A percentile compares a stretch with the other conserved stretches of the same genome.
Evolutionary conservation across 2,797 vertebrate species (phyloP).

Genomic region (Anguilla megastoma): DNA sequence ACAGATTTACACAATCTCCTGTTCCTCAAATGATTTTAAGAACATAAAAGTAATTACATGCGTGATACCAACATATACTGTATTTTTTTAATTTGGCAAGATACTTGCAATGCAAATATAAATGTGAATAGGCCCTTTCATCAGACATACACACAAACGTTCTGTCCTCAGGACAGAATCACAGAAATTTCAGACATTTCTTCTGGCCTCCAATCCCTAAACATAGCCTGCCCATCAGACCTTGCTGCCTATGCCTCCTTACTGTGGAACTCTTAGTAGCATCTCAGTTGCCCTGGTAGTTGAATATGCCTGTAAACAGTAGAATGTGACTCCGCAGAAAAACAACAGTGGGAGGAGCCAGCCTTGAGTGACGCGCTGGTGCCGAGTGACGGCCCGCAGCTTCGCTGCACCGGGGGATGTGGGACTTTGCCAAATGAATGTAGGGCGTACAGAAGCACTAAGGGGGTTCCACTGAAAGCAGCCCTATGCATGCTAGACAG

Average conservation of each 20-base stretch:
- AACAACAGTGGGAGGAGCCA: slow-evolving; percentile 48
- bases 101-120: neutral
- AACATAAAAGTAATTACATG: neutral
- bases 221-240: neutral
- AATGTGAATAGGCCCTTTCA: neutral
- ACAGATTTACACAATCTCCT: neutral
- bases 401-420: slow-evolving; percentile 39
- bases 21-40: neutral
- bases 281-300: slow-evolving; percentile 63
- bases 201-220: neutral
- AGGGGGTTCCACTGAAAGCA: slow-evolving; percentile 9
- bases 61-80: neutral
- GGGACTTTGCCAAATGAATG: slow-evolving; percentile 56
- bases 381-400: neutral
- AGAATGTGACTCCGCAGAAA: slow-evolving; percentile 58
- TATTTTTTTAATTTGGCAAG: neutral
- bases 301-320: slow-evolving; percentile 54
- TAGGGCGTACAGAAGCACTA: slow-evolving; percentile 39
- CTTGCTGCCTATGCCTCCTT: slow-evolving; percentile 40
- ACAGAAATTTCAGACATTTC: neutral
- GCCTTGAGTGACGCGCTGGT: slow-evolving; percentile 44
- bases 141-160: neutral
- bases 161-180: neutral
- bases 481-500: neutral
- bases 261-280: slow-evolving; percentile 57